These are phyloP conservation scores for Ptychadena robeensis DNA, from an alignment of 2,797 vertebrate species.

Conservation along the genomic window DNA sequence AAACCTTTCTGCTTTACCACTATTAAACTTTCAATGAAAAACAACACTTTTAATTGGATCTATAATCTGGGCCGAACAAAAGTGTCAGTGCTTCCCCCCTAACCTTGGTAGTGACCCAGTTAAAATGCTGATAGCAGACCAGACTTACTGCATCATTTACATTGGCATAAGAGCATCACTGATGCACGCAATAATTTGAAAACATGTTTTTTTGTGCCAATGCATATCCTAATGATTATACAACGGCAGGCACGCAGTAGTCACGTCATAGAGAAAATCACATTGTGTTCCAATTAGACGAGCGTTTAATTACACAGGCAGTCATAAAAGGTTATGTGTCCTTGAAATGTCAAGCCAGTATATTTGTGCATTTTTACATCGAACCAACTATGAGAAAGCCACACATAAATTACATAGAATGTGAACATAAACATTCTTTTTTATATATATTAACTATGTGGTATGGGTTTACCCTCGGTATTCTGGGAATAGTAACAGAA, in stretches of 20 bases:
- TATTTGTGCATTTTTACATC: slow-evolving; percentile 34
- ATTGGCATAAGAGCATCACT: slow-evolving; percentile 10
- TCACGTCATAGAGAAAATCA: slow-evolving; percentile 46
- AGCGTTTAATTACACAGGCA: slow-evolving; percentile 36
- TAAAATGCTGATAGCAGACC: background rate
- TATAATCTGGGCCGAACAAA: background rate
- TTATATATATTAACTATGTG: background rate
- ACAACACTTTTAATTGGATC: background rate
- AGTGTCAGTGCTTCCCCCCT: background rate
- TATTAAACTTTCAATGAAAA: background rate
- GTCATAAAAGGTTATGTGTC: slow-evolving; percentile 10
- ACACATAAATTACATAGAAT: background rate
- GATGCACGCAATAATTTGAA: slow-evolving; percentile 2
- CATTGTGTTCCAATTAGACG: slow-evolving; percentile 40
- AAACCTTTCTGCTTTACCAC: too few relatives aligned
- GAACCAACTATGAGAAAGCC: slow-evolving; percentile 16
- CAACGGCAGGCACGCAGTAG: slow-evolving; percentile 10
- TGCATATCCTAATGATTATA: slow-evolving; percentile 42
- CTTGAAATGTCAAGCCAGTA: slow-evolving; percentile 33
- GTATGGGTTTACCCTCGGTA: background rate
- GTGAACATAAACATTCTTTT: background rate
- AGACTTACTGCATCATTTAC: background rate
- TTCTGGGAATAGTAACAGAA: background rate
- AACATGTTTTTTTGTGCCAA: slow-evolving; percentile 8
- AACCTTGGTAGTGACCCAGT: background rate